These are phyloP conservation scores for Agrochola litura DNA, from an alignment of 2,888 invertebrate genomes.

Conservation along the genomic window DNA sequence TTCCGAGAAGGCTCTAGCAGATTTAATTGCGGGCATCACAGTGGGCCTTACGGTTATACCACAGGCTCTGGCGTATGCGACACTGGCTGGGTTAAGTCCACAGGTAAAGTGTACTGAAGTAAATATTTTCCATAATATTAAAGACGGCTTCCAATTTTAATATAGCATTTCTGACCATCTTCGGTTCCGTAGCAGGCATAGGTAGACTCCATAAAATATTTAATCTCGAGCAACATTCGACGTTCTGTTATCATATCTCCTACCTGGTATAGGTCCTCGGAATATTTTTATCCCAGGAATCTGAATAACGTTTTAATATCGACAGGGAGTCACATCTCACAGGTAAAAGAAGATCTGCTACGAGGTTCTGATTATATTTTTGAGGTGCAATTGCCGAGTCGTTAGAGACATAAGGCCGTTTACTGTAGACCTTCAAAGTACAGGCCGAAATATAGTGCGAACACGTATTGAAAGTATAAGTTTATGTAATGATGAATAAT, in stretches of 20 bases:
- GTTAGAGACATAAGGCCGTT: conserved; percentile 14
- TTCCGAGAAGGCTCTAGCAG: conserved; percentile 94
- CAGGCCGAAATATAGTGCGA: conserved; percentile 11
- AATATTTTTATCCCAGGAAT: conserved; percentile 45
- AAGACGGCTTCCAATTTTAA: conserved; percentile 22
- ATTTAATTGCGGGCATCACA: conserved; percentile 97
- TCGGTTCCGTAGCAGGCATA: neutral
- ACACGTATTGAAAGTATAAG: conserved; percentile 24
- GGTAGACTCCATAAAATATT: conserved; percentile 40
- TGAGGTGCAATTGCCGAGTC: conserved; percentile 16
- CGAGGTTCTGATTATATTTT: conserved; percentile 45
- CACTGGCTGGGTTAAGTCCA: conserved; percentile 96
- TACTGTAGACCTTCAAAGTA: conserved; percentile 3
- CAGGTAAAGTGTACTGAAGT: conserved; percentile 90
- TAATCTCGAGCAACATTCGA: conserved; percentile 33
- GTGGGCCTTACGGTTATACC: conserved; percentile 98
- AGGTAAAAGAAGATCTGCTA: conserved; percentile 26
- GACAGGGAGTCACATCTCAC: conserved; percentile 24
- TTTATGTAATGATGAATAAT: conserved; percentile 32
- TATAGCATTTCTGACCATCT: conserved; percentile 27
- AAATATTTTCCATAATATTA: conserved; percentile 6
- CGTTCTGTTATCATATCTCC: conserved; percentile 42
- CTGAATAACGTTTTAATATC: conserved; percentile 56
- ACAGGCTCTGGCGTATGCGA: conserved; percentile 97
- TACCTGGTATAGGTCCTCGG: conserved; percentile 23